Percentiles rank a stretch among this genome's conserved stretches.
phyloP scores from a whole-genome alignment of 2,888 invertebrate genomes.

The Oxycera nigricornis region DNA sequence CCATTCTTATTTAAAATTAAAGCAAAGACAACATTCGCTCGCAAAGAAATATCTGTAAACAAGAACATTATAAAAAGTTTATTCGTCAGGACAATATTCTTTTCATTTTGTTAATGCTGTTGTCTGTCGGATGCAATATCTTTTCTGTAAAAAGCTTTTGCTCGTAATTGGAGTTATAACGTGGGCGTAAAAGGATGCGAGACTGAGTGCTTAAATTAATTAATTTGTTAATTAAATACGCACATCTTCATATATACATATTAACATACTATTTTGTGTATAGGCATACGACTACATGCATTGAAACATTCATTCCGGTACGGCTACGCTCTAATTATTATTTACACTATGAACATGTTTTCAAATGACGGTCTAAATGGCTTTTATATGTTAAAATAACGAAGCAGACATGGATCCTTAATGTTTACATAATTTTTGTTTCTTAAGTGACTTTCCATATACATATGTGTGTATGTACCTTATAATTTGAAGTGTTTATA shows the following conservation, averaged over 20 bases:
- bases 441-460: neutral
- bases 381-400: neutral
- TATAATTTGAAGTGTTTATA: neutral
- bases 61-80: no score
- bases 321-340: no score
- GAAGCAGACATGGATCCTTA: neutral
- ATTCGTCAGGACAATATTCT: no score
- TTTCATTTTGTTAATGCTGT: no score
- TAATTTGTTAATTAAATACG: neutral
- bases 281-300: neutral
- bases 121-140: no score
- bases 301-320: no score
- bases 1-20: no score
- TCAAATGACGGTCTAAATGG: neutral
- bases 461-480: neutral
- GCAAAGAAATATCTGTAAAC: no score
- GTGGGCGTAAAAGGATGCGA: neutral
- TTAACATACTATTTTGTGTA: neutral
- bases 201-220: neutral
- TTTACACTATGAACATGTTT: constrained; percentile 19
- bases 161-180: no score
- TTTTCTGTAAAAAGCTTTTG: no score
- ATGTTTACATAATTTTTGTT: neutral
- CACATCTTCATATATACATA: neutral
- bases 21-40: no score